These are phyloP conservation scores for Protonibea diacanthus DNA, from an alignment of 2,797 vertebrate genomes.

Conservation along the genomic window DNA sequence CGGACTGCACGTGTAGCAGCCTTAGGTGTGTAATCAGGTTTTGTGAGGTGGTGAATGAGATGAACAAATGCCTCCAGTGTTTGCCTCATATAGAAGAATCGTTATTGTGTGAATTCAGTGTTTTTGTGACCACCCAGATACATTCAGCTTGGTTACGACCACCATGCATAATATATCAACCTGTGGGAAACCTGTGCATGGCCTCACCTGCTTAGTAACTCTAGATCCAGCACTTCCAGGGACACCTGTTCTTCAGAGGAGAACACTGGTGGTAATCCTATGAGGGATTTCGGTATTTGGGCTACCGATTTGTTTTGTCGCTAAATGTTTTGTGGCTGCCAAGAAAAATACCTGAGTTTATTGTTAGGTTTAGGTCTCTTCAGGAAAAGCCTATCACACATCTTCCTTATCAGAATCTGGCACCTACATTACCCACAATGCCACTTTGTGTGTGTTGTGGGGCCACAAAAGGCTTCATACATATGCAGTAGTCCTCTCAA, in stretches of 20 bases:
- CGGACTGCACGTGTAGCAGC: constrained; percentile 34
- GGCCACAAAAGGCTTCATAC: no score
- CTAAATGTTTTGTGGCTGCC: constrained; percentile 13
- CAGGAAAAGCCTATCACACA: neutral
- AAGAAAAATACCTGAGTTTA: neutral
- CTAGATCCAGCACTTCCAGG: constrained; percentile 16
- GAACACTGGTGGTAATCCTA: constrained; percentile 22
- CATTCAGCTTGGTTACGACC: neutral
- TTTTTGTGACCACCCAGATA: no score
- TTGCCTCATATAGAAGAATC: neutral
- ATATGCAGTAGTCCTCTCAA: no score
- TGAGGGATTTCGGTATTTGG: constrained; percentile 1
- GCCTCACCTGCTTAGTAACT: constrained; percentile 25
- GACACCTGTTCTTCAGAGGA: constrained; percentile 21
- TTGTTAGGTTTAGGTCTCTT: neutral
- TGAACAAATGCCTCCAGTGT: constrained; percentile 18
- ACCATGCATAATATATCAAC: neutral
- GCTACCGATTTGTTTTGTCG: constrained; percentile 14
- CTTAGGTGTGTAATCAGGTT: constrained; percentile 39
- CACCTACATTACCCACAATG: no score
- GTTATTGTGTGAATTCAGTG: neutral
- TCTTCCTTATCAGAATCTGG: neutral
- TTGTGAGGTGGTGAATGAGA: constrained; percentile 26
- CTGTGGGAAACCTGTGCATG: constrained; percentile 28
- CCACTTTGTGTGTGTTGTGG: neutral